A percentile compares a stretch with the other conserved stretches of the same genome.
Conservation (phyloP, 2,888 invertebrate genomes). For the Psylliodes chrysocephalus region DNA sequence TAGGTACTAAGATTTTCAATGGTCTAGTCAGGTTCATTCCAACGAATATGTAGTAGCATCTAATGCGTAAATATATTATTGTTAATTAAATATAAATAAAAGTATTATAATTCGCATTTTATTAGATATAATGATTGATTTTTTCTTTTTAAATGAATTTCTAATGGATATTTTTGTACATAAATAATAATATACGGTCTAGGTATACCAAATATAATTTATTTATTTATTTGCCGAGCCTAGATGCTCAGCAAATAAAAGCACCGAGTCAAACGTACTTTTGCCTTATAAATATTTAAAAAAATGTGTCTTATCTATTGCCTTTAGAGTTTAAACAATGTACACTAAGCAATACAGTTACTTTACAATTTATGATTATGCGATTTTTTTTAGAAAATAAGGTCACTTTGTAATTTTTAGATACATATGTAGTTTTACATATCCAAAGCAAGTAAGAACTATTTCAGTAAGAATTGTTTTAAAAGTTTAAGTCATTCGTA, state of each 20-base stretch:
- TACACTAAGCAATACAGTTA: constrained; percentile 56
- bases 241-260: constrained; percentile 31
- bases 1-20: constrained; percentile 37
- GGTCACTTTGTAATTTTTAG: constrained; percentile 15
- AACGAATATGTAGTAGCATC: constrained; percentile 54
- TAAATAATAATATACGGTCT: constrained; percentile 63
- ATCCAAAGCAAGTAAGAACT: constrained; percentile 6
- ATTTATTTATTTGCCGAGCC: constrained; percentile 39
- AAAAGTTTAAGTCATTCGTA: too few relatives aligned
- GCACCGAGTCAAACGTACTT: constrained; percentile 42
- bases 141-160: constrained; percentile 38
- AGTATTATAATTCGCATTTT: constrained; percentile 53
- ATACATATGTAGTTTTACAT: constrained; percentile 19
- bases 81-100: constrained; percentile 52
- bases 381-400: constrained; percentile 31
- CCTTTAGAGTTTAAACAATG: constrained; percentile 51
- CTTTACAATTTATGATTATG: constrained; percentile 31
- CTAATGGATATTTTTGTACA: constrained; percentile 58
- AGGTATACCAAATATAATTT: constrained; percentile 64
- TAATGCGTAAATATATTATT: constrained; percentile 40
- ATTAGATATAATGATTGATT: constrained; percentile 40
- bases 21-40: constrained; percentile 62
- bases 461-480: constrained; percentile 22
- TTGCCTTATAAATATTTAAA: constrained; percentile 43
- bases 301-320: constrained; percentile 49